These are phyloP conservation scores for Pachyuromys duprasi DNA, from an alignment of 2,797 vertebrate species.

Conservation along the genomic window DNA sequence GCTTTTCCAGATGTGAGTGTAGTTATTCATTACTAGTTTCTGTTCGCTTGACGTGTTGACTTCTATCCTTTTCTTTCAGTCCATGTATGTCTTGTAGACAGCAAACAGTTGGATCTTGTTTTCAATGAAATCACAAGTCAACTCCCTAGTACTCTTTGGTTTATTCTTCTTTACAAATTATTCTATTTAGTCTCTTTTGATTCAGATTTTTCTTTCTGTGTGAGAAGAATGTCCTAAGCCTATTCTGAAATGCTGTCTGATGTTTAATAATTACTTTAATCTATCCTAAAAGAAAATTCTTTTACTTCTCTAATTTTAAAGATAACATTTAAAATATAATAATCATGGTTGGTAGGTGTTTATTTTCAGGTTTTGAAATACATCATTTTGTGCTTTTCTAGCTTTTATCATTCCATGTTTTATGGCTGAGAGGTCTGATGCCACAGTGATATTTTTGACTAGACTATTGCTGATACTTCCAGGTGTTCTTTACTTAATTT, in stretches of 20 bases:
- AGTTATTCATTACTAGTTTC: no score
- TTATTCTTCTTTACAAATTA: neutral
- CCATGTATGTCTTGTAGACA: neutral
- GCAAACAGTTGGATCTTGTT: neutral
- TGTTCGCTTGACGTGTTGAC: neutral
- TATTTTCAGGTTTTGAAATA: neutral
- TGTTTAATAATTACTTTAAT: neutral
- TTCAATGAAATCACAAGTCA: neutral
- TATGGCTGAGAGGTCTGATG: neutral
- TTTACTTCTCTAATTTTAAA: neutral
- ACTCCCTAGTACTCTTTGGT: neutral
- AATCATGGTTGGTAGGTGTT: neutral
- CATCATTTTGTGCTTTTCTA: neutral
- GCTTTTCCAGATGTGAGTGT: neutral
- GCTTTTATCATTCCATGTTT: neutral
- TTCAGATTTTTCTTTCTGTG: neutral
- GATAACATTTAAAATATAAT: neutral
- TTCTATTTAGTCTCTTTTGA: neutral
- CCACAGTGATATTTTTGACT: neutral
- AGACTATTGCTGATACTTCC: neutral
- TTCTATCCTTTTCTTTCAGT: neutral
- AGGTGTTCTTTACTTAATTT: neutral
- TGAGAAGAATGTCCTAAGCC: neutral
- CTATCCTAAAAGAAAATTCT: no score
- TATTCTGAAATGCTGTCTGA: neutral